phyloP scores from a whole-genome alignment of 1,140 invertebrate genomes.

The Caerostris extrusa region DNA sequence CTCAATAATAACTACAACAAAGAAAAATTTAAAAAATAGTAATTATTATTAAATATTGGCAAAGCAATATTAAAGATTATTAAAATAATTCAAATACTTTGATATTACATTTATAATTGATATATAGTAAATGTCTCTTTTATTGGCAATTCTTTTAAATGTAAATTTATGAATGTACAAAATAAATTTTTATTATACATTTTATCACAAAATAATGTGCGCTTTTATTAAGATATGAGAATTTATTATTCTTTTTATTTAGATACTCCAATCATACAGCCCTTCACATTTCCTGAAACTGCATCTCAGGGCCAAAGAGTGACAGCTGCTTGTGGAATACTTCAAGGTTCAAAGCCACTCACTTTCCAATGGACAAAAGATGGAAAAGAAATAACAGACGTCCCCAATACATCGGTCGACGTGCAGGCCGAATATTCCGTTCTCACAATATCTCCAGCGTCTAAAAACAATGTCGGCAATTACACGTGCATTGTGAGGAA shows the following conservation, averaged over 20 bases:
- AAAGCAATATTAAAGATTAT: too few relatives aligned
- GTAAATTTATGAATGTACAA: too few relatives aligned
- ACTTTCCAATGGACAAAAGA: constrained; percentile 67
- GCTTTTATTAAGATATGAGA: too few relatives aligned
- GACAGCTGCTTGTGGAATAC: constrained; percentile 45
- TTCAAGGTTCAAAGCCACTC: constrained; percentile 43
- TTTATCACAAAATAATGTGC: too few relatives aligned
- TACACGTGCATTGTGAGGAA: constrained; percentile 96
- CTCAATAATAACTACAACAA: too few relatives aligned
- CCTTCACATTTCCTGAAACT: constrained; percentile 57
- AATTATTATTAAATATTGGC: too few relatives aligned
- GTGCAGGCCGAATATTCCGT: constrained; percentile 64
- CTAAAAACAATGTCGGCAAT: constrained; percentile 87
- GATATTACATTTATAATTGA: too few relatives aligned
- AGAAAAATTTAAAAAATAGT: too few relatives aligned
- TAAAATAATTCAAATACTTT: too few relatives aligned
- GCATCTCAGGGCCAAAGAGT: constrained; percentile 40
- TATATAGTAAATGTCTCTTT: too few relatives aligned
- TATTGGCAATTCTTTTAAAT: too few relatives aligned
- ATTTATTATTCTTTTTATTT: not conserved
- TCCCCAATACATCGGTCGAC: constrained; percentile 50
- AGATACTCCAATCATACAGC: constrained; percentile 49
- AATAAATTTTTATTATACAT: too few relatives aligned
- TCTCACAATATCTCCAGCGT: constrained; percentile 62
- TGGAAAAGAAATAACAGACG: constrained; percentile 19